Conservation (phyloP, 2,113 vertebrate species). For the Apeltes quadracus region DNA sequence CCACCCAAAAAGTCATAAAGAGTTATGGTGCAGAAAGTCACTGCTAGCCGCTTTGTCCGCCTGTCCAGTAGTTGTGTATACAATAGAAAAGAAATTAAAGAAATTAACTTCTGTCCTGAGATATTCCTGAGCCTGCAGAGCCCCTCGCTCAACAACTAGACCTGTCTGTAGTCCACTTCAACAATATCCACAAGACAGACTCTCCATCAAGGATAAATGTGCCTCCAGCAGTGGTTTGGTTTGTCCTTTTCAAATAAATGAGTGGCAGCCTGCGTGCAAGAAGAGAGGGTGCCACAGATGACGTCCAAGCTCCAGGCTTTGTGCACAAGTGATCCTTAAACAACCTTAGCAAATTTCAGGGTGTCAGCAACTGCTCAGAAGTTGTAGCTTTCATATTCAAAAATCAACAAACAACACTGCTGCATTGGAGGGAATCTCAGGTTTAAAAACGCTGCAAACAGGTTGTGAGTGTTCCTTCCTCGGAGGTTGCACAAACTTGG, state of each 20-base stretch:
- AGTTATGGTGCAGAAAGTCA: background rate
- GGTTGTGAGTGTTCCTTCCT: slow-evolving; percentile 42
- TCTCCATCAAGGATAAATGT: slow-evolving; percentile 57
- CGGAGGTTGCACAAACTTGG: slow-evolving; percentile 53
- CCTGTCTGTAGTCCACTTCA: slow-evolving; percentile 38
- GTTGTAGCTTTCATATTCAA: slow-evolving; percentile 49
- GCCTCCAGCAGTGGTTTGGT: slow-evolving; percentile 59
- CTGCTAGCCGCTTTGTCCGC: background rate
- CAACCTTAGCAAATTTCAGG: slow-evolving; percentile 38
- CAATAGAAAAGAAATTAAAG: background rate
- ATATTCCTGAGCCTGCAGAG: slow-evolving; percentile 33
- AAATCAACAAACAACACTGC: slow-evolving; percentile 30
- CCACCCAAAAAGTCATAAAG: background rate
- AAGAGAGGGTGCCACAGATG: slow-evolving; percentile 27
- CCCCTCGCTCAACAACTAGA: slow-evolving; percentile 30
- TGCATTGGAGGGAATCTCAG: slow-evolving; percentile 32
- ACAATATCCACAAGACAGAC: slow-evolving; percentile 57
- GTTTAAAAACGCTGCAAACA: slow-evolving; percentile 43
- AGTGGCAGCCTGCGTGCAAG: slow-evolving; percentile 39
- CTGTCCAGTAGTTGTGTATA: background rate
- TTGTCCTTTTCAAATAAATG: slow-evolving; percentile 63
- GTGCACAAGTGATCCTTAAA: slow-evolving; percentile 4
- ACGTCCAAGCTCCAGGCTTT: slow-evolving; percentile 21
- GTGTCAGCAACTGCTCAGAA: slow-evolving; percentile 42
- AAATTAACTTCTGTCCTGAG: slow-evolving; percentile 4